phyloP scores from a whole-genome alignment of 2,797 vertebrate species.

The Picus viridis region DNA sequence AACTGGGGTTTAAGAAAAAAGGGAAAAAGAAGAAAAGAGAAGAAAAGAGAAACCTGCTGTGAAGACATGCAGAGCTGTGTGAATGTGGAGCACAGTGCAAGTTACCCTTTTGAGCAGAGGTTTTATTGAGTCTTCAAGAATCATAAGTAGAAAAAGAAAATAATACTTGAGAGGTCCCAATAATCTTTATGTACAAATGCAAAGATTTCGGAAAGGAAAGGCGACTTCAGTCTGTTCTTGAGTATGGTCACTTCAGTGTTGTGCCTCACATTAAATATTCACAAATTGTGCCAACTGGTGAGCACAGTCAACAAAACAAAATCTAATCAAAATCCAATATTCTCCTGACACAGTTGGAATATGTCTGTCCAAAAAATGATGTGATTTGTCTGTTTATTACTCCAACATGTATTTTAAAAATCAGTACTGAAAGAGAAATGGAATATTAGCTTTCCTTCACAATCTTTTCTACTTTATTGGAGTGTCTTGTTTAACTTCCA shows the following conservation, averaged over 20 bases:
- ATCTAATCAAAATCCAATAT: neutral
- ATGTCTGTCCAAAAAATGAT: neutral
- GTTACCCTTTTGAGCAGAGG: neutral
- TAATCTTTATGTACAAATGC: neutral
- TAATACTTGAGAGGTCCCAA: neutral
- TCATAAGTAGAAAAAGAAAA: slow-evolving; percentile 1
- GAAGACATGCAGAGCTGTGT: neutral
- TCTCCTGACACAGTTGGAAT: neutral
- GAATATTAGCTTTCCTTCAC: neutral
- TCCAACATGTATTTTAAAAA: neutral
- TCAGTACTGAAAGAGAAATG: neutral
- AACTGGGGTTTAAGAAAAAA: neutral
- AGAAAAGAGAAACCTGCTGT: neutral
- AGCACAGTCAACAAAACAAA: neutral
- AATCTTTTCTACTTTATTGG: neutral
- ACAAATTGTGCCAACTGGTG: neutral
- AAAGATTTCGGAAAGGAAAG: neutral
- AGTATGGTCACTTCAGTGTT: neutral
- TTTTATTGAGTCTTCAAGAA: slow-evolving; percentile 47
- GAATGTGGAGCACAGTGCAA: neutral
- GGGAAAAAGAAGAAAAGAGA: neutral
- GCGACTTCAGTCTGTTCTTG: neutral
- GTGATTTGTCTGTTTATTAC: neutral
- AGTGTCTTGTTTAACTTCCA: slow-evolving; percentile 14
- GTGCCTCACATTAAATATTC: neutral